Conservation (phyloP, 1,140 invertebrate genomes). For the Drosophila punjabiensis region DNA sequence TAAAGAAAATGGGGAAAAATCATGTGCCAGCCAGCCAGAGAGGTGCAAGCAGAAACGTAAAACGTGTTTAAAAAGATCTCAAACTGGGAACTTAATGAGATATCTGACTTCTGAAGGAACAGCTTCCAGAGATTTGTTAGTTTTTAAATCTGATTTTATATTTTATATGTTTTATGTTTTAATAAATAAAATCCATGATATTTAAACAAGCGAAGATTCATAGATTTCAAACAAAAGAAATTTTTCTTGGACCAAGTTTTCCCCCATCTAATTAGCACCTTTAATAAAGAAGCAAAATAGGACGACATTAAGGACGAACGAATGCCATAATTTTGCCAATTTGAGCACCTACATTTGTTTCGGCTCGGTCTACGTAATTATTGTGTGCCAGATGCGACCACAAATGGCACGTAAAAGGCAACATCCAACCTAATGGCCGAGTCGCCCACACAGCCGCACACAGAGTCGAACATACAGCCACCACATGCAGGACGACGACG, state of each 20-base stretch:
- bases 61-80: neutral
- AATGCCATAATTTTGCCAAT: conserved; percentile 42
- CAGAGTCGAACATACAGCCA: conserved; percentile 6
- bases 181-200: neutral
- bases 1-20: conserved; percentile 32
- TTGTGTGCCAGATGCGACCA: conserved; percentile 66
- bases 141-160: neutral
- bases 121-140: neutral
- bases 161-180: neutral
- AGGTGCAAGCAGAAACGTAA: neutral
- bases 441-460: conserved; percentile 31
- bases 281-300: conserved; percentile 31
- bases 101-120: neutral
- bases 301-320: conserved; percentile 21
- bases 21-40: conserved; percentile 4
- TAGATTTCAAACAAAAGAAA: neutral
- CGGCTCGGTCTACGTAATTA: conserved; percentile 35
- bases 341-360: conserved; percentile 45
- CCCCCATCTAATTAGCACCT: conserved; percentile 28
- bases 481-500: conserved; percentile 39
- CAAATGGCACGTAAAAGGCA: conserved; percentile 72
- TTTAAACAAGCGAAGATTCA: neutral
- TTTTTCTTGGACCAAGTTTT: neutral
- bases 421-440: conserved; percentile 53
- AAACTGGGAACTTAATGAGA: neutral